Percentiles rank a stretch among this genome's conserved stretches.
phyloP scores from a whole-genome alignment of 2,888 invertebrate genomes.

The Drosophila anomalata region DNA sequence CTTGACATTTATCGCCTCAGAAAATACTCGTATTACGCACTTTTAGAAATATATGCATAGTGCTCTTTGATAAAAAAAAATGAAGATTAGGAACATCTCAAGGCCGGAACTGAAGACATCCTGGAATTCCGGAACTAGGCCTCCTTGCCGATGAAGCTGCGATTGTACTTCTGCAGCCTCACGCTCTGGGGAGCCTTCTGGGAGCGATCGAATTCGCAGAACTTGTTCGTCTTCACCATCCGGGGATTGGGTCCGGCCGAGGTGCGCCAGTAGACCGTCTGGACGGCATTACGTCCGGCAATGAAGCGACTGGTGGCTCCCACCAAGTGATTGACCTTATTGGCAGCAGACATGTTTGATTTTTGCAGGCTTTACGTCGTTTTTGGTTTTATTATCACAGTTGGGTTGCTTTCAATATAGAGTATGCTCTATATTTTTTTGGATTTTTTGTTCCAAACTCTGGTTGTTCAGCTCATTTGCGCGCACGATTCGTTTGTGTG shows the following conservation, averaged over 20 bases:
- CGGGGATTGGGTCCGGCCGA: conserved; percentile 85
- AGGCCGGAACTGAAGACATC: conserved; percentile 16
- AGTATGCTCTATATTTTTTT: conserved; percentile 24
- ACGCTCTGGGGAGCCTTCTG: conserved; percentile 84
- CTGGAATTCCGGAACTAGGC: not conserved
- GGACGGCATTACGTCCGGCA: conserved; percentile 89
- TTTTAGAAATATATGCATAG: conserved; percentile 28
- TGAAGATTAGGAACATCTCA: conserved; percentile 42
- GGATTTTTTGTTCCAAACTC: conserved; percentile 5
- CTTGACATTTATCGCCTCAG: conserved; percentile 18
- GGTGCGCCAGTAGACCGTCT: conserved; percentile 90
- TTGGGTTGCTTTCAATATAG: conserved; percentile 27
- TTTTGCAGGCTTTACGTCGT: not conserved
- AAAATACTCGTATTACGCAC: conserved; percentile 32
- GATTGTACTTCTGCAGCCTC: conserved; percentile 81
- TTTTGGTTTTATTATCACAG: conserved; percentile 55
- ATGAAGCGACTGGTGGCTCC: conserved; percentile 90
- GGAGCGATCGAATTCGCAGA: conserved; percentile 86
- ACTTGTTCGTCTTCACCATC: conserved; percentile 86
- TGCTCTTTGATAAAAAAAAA: conserved; percentile 17
- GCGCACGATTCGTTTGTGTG: conserved; percentile 53
- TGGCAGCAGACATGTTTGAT: conserved; percentile 69
- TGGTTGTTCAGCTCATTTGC: conserved; percentile 38
- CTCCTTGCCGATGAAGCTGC: conserved; percentile 63
- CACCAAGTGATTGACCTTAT: conserved; percentile 85